Base-by-base conservation (phyloP, 2,113 vertebrate species). In the Scomber japonicus region DNA sequence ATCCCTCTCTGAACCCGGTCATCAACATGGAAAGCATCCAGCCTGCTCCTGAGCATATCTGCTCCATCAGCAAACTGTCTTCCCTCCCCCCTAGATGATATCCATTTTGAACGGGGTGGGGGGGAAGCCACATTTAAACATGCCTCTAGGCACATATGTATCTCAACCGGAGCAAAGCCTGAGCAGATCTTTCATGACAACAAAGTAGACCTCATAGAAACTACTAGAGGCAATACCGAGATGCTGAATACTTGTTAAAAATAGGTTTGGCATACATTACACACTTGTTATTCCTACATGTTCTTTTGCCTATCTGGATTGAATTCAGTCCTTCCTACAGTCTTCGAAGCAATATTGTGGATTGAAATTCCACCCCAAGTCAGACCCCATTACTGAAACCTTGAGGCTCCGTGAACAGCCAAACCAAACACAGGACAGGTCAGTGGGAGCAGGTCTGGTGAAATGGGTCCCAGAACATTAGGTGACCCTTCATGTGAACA, bases 51-150 rank as follows among this genome's bases (percentile, higher is more conserved):
- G 31, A 30, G 8, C 62, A 75, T 54, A 82, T 92, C 66, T 83
- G 84, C 86, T 48, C 65, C 49, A 74, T 91, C 90, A 90, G 89
- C 85, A 86, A 72, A 84, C 40, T 61, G 61, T 71, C 60, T 80
- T 65, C 71, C 67, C 75, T 72, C 44, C 66, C 57, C 2, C 56
- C 49, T 15, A 11, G 46, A 50, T 73, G 7, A 78, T 55, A 61
- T 68, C 24, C 48, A 76, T 81, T 66, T 78, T 80, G 30, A 83
- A 82, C 45, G 9, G 8, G 3, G 61, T 21, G 77, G 24, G 24
- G 24, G 70, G 51, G 54, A 66, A 68, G 31, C 11, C n/a, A 48
- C 27, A 75, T 61, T 81, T 65, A 79, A 77, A 82, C 50, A 69
- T 84, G 84, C 75, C 82, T 69, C 75, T 17, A 9, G 88, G 87